These are phyloP conservation scores for Euschistus heros DNA, from an alignment of 1,140 invertebrate genomes.

Conservation along the genomic window DNA sequence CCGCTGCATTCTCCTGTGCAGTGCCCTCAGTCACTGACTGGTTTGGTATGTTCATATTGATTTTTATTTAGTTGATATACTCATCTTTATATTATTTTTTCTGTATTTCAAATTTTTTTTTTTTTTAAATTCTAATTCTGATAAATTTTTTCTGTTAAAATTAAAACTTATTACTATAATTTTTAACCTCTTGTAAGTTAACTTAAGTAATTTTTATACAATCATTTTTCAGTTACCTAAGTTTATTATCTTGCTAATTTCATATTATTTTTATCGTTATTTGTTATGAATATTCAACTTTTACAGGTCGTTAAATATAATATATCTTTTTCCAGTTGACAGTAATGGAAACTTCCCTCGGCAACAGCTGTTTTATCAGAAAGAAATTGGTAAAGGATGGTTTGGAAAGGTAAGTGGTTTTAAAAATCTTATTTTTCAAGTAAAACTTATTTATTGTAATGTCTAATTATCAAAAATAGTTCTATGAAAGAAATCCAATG, in stretches of 20 bases:
- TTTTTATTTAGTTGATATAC: not conserved
- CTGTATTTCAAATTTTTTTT: too few species aligned
- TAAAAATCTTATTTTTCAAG: not conserved
- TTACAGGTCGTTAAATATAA: not conserved
- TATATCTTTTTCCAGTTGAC: constrained; percentile 38
- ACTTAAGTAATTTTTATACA: too few species aligned
- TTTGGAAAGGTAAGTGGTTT: constrained; percentile 60
- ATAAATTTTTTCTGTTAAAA: too few species aligned
- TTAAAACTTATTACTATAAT: too few species aligned
- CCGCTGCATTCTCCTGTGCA: constrained; percentile 15
- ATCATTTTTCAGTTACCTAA: too few species aligned
- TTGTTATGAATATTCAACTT: not conserved
- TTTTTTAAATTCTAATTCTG: too few species aligned
- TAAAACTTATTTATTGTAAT: too few species aligned
- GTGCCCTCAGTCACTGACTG: constrained; percentile 24
- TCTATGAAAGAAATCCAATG: too few species aligned
- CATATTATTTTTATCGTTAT: not conserved
- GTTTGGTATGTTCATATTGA: constrained; percentile 26
- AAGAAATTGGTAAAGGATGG: constrained; percentile 74
- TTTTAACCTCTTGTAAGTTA: too few species aligned
- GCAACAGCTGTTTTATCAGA: constrained; percentile 65
- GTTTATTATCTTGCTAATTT: too few species aligned
- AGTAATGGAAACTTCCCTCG: constrained; percentile 59
- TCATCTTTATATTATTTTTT: constrained; percentile 8
- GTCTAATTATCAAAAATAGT: too few species aligned